Base-by-base conservation (phyloP, 2,113 vertebrate genomes). In the Dipodomys merriami region DNA sequence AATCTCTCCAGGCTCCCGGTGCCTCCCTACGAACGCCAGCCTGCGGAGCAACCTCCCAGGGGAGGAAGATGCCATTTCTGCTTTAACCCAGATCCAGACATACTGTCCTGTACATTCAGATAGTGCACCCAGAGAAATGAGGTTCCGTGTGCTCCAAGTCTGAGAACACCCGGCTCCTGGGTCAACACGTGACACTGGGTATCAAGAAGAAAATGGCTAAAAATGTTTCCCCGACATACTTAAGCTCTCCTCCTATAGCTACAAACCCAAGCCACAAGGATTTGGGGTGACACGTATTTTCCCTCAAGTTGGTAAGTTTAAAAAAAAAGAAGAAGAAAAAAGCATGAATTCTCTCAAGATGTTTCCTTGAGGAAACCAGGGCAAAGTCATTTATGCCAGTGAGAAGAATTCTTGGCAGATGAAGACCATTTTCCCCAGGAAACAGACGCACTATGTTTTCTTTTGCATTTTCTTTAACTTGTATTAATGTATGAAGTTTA, bases 381-480 rank as follows among this genome's bases (percentile, higher is more conserved):
- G 25, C 19, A 67, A 88, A 64, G 5, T 5, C 7, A 62, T 10
- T 72, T 7, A 27, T 86, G 80, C 83, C n/a, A 27, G 5, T 77
- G 29, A 19, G 22, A 76, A 86, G 25, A 1, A 68, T 25, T 3
- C 29, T 87, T 79, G n/a, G 29, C 76, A 9, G 29, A 23, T 53
- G 13, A 71, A 92, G 91, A 60, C 29, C 39, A 57, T 49, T 80
- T 93, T 96, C 65, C 65, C 68, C 18, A 91, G 2, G 6, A 86
- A 57, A 35, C 18, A 53, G 13, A 92, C 6, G 12, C 5, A 13
- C 0, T 5, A 22, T 69, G 1, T 76, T 85, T 84, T n/a, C 44
- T 44, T 89, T 77, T 88, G 20, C 9, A 62, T 57, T 71, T 73
- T 73, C 35, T 92, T 83, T 81, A 23, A 64, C 33, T 71, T 89